phyloP scores from a whole-genome alignment of 1,140 invertebrate species.

The Vanessa atalanta region DNA sequence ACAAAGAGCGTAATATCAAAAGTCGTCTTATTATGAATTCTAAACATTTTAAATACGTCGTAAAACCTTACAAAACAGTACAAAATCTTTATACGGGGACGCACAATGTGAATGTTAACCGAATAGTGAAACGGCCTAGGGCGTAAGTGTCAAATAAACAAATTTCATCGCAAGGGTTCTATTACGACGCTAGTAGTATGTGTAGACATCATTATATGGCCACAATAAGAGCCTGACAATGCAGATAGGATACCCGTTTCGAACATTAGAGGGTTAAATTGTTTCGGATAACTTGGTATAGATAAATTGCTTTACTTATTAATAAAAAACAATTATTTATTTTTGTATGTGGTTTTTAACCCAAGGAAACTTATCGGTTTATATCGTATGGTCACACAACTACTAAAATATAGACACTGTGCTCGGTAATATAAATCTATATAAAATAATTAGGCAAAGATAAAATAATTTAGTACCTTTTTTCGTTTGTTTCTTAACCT shows the following conservation, averaged over 20 bases:
- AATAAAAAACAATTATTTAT: not conserved
- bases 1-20: not conserved
- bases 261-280: constrained; percentile 50
- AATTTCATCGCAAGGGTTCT: constrained; percentile 32
- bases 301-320: constrained; percentile 16
- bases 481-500: too few species aligned
- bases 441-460: too few species aligned
- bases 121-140: constrained; percentile 18
- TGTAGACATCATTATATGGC: constrained; percentile 65
- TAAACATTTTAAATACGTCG: constrained; percentile 5
- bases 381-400: too few species aligned
- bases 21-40: not conserved
- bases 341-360: not conserved
- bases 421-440: too few species aligned
- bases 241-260: constrained; percentile 63
- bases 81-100: not conserved
- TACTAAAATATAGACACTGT: too few species aligned
- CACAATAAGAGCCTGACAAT: constrained; percentile 65
- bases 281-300: constrained; percentile 30
- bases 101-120: constrained; percentile 17
- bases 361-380: too few species aligned
- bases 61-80: not conserved
- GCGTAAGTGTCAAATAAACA: constrained; percentile 34
- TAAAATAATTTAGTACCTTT: too few species aligned
- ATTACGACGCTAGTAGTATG: constrained; percentile 49